These are phyloP conservation scores for Anastrepha obliqua DNA, from an alignment of 1,140 invertebrate genomes.

Conservation along the genomic window DNA sequence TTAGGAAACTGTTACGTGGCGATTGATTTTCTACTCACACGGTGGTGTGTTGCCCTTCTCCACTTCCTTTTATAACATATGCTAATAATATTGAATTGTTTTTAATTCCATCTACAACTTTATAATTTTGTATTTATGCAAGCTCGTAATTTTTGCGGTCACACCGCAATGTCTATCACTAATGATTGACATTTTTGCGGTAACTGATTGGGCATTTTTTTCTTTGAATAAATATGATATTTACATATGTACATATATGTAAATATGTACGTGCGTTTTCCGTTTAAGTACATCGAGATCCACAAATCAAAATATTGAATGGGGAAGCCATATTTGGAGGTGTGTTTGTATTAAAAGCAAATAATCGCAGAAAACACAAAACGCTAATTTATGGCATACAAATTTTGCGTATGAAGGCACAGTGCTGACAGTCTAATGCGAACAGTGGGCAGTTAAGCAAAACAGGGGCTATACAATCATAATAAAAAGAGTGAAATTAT, in stretches of 20 bases:
- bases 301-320: conserved; percentile 53
- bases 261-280: conserved; percentile 22
- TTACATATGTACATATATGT: neutral
- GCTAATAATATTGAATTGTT: neutral
- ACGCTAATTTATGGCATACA: conserved; percentile 27
- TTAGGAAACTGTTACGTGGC: neutral
- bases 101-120: neutral
- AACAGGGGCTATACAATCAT: too few species aligned
- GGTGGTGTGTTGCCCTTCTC: neutral
- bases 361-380: neutral
- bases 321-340: conserved; percentile 39
- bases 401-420: conserved; percentile 34
- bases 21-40: neutral
- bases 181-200: conserved; percentile 34
- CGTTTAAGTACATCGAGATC: conserved; percentile 18
- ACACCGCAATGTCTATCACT: conserved; percentile 23
- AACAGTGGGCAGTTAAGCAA: conserved; percentile 24
- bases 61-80: neutral
- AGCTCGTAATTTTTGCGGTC: conserved; percentile 11
- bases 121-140: neutral
- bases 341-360: neutral
- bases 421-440: neutral
- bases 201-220: conserved; percentile 16
- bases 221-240: neutral
- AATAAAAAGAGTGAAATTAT: too few species aligned